Evolutionary conservation across 1,140 invertebrate species (phyloP).

Genomic region (Hesperophylax magnus): DNA sequence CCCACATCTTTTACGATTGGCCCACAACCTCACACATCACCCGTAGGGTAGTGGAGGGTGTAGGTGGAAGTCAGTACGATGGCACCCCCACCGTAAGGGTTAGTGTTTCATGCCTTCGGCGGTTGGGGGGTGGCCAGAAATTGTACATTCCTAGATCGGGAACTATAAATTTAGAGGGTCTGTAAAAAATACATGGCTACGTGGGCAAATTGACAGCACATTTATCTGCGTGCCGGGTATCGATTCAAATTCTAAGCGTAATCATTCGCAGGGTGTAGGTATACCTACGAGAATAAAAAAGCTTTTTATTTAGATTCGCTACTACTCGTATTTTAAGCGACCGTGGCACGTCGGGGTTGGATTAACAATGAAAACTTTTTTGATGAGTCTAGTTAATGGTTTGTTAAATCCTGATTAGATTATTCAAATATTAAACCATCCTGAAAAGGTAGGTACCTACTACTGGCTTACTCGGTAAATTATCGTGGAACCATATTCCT

Average conservation of each 20-base stretch:
- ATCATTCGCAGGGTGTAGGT: neutral
- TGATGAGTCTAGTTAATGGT: too few species aligned
- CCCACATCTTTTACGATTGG: conserved; percentile 19
- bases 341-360: too few species aligned
- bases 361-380: too few species aligned
- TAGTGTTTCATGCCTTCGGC: conserved; percentile 12
- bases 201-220: conserved; percentile 33
- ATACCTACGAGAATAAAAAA: neutral
- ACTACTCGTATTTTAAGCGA: too few species aligned
- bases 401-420: too few species aligned
- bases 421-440: too few species aligned
- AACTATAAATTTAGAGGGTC: conserved; percentile 31
- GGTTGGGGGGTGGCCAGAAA: conserved; percentile 24
- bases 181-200: conserved; percentile 39
- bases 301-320: too few species aligned
- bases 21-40: neutral
- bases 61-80: too few species aligned
- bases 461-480: too few species aligned
- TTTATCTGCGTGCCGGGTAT: conserved; percentile 20
- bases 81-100: neutral
- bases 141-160: conserved; percentile 38
- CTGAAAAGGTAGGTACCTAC: too few species aligned
- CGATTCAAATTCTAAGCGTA: neutral
- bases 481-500: too few species aligned
- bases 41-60: neutral